Evolutionary conservation across 2,888 invertebrate species (phyloP), one percentile per base, ranked within the genome.

Genomic region (Gastracanthus pulcherrimus): DNA sequence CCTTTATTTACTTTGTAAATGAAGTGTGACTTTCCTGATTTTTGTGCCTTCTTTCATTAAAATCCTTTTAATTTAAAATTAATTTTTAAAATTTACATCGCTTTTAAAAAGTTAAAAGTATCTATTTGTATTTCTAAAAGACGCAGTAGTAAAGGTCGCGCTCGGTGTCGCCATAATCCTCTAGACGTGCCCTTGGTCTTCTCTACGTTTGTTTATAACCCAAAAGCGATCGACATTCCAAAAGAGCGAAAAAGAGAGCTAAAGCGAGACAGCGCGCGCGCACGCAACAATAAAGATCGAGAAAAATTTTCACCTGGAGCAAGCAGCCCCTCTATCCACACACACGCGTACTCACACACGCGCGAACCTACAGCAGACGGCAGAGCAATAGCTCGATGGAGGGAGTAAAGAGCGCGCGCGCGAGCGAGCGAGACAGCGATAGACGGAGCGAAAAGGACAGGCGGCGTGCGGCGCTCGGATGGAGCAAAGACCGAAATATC

Each of bases 401-500:
- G n/a, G 26, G 62, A 26, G 89, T 41, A 13, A 13, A 19, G 23
- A n/a, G 70, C 31, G 9, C 23, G 38, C 7, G 58, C 36, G 38
- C 31, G 51, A 19, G 19, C 11, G 41, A 55, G 58, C 58, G 16
- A 31, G 31, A 36, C 60, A 9, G 76, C 60, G 72, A 23, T 48
- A 60, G 60, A 41, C 87, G 86, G 88, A 87, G 51, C 26, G 70
- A 74, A 75, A 74, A 78, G 71, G 76, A 72, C 70, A 55, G 70
- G 79, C 66, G 67, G 69, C 81, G 86, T 41, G 87, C 87, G 88
- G n/a, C n/a, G n/a, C n/a, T n/a, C 94, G 94, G 95, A 95, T 95
- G 94, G 93, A 92, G 93, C 92, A 92, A 93, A 93, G 92, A 93
- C 93, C 93, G 94, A 93, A 94, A 93, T 94, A 95, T 95, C 95